Conservation (phyloP, 2,888 invertebrate genomes). For the Paralinhomoeus sp. region DNA sequence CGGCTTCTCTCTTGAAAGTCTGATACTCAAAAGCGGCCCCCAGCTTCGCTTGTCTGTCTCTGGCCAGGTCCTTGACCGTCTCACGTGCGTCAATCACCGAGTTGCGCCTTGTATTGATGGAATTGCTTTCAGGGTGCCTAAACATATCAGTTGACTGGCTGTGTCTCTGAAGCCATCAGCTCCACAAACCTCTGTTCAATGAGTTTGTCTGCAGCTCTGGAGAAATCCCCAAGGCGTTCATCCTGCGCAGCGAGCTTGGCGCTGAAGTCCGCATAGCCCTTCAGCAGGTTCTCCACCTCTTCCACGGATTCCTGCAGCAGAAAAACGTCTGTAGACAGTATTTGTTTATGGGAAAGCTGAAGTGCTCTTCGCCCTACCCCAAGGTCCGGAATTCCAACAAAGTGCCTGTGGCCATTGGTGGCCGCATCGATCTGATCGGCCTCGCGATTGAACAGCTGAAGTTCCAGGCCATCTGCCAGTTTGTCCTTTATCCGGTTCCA, state of each 20-base stretch:
- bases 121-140: too few relatives aligned
- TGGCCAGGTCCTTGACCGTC: constrained; percentile 42
- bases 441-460: constrained; percentile 72
- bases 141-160: too few relatives aligned
- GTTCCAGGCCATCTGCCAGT: constrained; percentile 60
- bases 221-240: constrained; percentile 58
- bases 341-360: not conserved
- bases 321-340: not conserved
- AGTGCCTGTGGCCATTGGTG: constrained; percentile 75
- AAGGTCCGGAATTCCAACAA: constrained; percentile 60
- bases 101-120: constrained; percentile 20
- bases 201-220: constrained; percentile 55
- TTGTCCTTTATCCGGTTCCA: constrained; percentile 66
- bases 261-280: constrained; percentile 76
- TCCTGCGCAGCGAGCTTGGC: constrained; percentile 77
- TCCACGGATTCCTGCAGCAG: constrained; percentile 18
- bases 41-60: constrained; percentile 48
- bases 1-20: constrained; percentile 70
- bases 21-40: constrained; percentile 68
- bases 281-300: constrained; percentile 60
- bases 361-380: constrained; percentile 42
- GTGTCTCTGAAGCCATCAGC: too few relatives aligned
- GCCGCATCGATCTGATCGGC: constrained; percentile 89
- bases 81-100: constrained; percentile 51
- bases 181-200: too few relatives aligned